Evolutionary conservation across 2,113 vertebrate species (phyloP), one percentile per base, ranked within the genome.

Genomic region (Nettapus auritus): DNA sequence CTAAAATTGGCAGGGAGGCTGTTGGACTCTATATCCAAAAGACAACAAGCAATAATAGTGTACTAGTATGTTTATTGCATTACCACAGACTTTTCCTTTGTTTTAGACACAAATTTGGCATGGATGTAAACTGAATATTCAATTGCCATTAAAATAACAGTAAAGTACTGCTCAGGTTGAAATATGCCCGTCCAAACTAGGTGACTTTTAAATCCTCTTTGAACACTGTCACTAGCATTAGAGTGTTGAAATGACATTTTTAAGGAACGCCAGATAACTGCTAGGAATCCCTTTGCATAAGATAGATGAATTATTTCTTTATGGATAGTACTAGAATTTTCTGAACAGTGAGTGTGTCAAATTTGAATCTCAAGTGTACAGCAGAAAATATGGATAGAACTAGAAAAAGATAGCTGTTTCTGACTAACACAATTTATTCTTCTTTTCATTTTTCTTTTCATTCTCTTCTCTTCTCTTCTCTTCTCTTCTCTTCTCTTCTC

Each of bases 221-320:
- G 79, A 96, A 92, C 74, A 79, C 64, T 83, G 60, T 96, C 86
- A 53, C 73, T 90, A 96, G 77, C 42, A 87, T 96, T 89, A 74
- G 57, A 96, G 86, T 93, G 93, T 77, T 93, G 81, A 95, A 97
- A 97, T 89, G 79, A 92, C 75, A 93, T 96, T 94, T 97, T 96
- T 93, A 93, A 80, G 95, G 93, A 95, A 93, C 96, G 70, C 86
- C 50, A 96, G 60, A 83, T 62, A 96, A 85, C 88, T 90, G 79
- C 71, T 77, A 88, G 84, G 75, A 95, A 90, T 89, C 38, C 20
- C 11, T 86, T 74, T 64, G 44, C 36, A 38, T 63, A 77, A 57
- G 36, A 40, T 7, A 73, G 83, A 84, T 1, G 3, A 73, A 25
- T 48, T 31, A 11, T 38, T 91, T 82, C n/a, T 88, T 73, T 50